Base-by-base conservation (phyloP, 2,888 invertebrate species). In the Phragmatobia fuliginosa region DNA sequence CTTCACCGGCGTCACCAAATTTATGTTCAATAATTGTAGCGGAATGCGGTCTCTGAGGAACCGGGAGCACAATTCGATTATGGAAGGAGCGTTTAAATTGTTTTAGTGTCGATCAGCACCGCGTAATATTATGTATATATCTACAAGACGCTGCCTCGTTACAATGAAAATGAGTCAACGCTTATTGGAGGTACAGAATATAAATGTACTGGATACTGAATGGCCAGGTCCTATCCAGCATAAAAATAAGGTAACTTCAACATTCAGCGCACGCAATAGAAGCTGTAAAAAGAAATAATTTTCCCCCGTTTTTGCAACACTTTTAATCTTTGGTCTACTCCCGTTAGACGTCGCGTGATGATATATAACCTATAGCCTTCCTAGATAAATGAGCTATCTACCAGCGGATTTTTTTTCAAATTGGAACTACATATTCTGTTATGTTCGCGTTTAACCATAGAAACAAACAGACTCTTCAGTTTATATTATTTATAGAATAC, bases 21-120 rank as follows among this genome's bases (percentile, higher is more conserved):
- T 93, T 91, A 81, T 77, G 87, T 88, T 87, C 88, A 87, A 89
- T 92, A 91, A 92, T 91, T 92, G 89, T 87, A 85, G 88, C 80
- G 90, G 87, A 89, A 89, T 88, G 88, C 85, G 86, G 86, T 80
- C 77, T 78, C 80, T 79, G 84, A 80, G 81, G 84, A 80, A 86
- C 86, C 83, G 87, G 88, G 82, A 76, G 80, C 83, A 72, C 72
- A 87, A 94, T 90, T 91, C 87, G 85, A 93, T 94, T 92, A 93
- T 72, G 84, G 83, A 76, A 83, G 86, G 88, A 88, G 84, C 87
- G 83, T 82, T 88, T 88, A 92, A 94, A 94, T 94, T 93, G 92
- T 92, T 93, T 93, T 92, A 93, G 83, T 84, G 86, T 86, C 87
- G 90, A 90, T 90, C 89, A 86, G 83, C 82, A 79, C 67, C 77